phyloP scores from a whole-genome alignment of 2,797 vertebrate species.

The Acipenser oxyrinchus region DNA sequence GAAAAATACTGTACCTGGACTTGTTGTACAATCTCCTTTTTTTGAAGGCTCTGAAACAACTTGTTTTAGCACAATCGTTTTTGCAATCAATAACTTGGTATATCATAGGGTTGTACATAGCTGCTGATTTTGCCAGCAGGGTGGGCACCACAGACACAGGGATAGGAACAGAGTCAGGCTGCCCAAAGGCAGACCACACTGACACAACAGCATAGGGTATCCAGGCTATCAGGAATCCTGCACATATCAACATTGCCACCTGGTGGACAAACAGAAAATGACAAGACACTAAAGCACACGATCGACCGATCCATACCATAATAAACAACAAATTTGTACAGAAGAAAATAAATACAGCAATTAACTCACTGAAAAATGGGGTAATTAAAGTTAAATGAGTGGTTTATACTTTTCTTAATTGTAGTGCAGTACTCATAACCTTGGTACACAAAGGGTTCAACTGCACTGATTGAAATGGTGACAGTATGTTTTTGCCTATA shows the following conservation, averaged over 20 bases:
- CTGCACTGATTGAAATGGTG: too few species aligned
- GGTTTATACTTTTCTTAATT: too few species aligned
- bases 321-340: background rate
- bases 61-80: slow-evolving; percentile 51
- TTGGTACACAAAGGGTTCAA: too few species aligned
- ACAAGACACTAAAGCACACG: slow-evolving; percentile 12
- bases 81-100: slow-evolving; percentile 84
- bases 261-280: slow-evolving; percentile 36
- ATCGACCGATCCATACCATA: background rate
- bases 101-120: slow-evolving; percentile 95
- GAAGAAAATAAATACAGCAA: too few species aligned
- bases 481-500: too few species aligned
- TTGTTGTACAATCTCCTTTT: slow-evolving; percentile 56
- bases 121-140: slow-evolving; percentile 82
- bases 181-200: slow-evolving; percentile 83
- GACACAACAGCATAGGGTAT: slow-evolving; percentile 90
- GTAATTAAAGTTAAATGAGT: too few species aligned
- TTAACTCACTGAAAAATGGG: too few species aligned
- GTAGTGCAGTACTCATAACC: too few species aligned
- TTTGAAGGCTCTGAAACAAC: slow-evolving; percentile 46
- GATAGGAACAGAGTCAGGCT: slow-evolving; percentile 76
- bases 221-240: slow-evolving; percentile 89
- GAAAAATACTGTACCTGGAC: slow-evolving; percentile 63
- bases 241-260: slow-evolving; percentile 94
- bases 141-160: slow-evolving; percentile 80